Evolutionary conservation across 2,888 invertebrate species (phyloP).

Genomic region (Campoplex nolae): DNA sequence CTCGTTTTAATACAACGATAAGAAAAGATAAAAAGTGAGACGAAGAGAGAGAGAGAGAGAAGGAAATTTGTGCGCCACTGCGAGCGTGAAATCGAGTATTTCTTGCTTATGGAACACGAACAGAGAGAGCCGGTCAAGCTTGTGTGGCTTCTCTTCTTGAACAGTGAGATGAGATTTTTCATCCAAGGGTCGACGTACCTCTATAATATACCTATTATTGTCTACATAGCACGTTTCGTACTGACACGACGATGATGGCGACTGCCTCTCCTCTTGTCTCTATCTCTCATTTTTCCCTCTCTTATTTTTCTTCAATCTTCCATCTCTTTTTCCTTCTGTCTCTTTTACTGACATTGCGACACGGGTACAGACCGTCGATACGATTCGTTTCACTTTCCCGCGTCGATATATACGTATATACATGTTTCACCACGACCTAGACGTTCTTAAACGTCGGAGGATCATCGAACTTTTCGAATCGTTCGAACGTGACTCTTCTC

Average conservation of each 20-base stretch:
- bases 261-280: conserved; percentile 23
- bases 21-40: neutral
- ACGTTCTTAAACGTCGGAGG: conserved; percentile 45
- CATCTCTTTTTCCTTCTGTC: neutral
- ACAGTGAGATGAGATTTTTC: conserved; percentile 62
- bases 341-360: conserved; percentile 40
- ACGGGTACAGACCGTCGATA: conserved; percentile 41
- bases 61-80: conserved; percentile 52
- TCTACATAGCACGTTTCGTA: conserved; percentile 41
- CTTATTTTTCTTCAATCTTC: neutral
- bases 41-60: neutral
- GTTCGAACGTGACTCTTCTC: conserved; percentile 36
- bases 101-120: conserved; percentile 64
- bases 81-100: conserved; percentile 69
- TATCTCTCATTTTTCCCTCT: neutral
- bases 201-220: conserved; percentile 45
- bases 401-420: conserved; percentile 18
- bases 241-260: conserved; percentile 51
- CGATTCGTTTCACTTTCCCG: conserved; percentile 65
- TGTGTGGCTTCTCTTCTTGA: conserved; percentile 60
- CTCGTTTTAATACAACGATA: neutral
- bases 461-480: conserved; percentile 58
- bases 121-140: conserved; percentile 65
- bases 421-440: conserved; percentile 31
- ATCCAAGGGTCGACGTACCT: conserved; percentile 66